phyloP scores from a whole-genome alignment of 2,888 invertebrate genomes.

The Eristalis intricaria region DNA sequence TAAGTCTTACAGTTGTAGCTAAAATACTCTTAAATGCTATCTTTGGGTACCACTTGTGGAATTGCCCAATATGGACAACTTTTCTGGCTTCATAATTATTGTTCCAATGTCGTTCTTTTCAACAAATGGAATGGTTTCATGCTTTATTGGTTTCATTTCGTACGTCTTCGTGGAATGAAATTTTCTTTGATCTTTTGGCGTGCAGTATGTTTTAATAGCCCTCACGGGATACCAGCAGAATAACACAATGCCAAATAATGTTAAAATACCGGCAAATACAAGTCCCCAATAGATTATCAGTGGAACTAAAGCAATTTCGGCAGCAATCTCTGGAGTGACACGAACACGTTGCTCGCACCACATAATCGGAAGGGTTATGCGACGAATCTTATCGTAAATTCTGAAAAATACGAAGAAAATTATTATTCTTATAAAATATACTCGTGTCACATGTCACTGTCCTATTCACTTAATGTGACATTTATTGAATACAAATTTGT shows the following conservation, averaged over 20 bases:
- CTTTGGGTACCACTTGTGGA: slow-evolving; percentile 17
- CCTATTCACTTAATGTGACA: no score
- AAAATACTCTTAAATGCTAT: slow-evolving; percentile 40
- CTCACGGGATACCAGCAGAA: slow-evolving; percentile 79
- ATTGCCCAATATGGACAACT: slow-evolving; percentile 41
- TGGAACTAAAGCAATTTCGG: slow-evolving; percentile 83
- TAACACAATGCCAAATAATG: slow-evolving; percentile 80
- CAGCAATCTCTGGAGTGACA: slow-evolving; percentile 83
- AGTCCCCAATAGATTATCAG: slow-evolving; percentile 83
- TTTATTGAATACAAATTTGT: no score
- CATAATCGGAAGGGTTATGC: slow-evolving; percentile 87
- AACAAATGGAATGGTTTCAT: slow-evolving; percentile 47
- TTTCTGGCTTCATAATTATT: slow-evolving; percentile 46
- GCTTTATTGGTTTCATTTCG: slow-evolving; percentile 32
- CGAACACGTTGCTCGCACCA: slow-evolving; percentile 89
- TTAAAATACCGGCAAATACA: slow-evolving; percentile 81
- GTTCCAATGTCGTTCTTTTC: slow-evolving; percentile 29
- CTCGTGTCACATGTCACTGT: no score
- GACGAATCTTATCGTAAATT: slow-evolving; percentile 85
- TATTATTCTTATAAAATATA: background rate
- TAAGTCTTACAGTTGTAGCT: slow-evolving; percentile 19
- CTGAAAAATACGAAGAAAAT: slow-evolving; percentile 80
- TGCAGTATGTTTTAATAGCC: slow-evolving; percentile 32
- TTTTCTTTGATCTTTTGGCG: slow-evolving; percentile 57
- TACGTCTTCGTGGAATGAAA: background rate